These are phyloP conservation scores for Anseranas semipalmata DNA, from an alignment of 2,113 vertebrate species.

Conservation along the genomic window DNA sequence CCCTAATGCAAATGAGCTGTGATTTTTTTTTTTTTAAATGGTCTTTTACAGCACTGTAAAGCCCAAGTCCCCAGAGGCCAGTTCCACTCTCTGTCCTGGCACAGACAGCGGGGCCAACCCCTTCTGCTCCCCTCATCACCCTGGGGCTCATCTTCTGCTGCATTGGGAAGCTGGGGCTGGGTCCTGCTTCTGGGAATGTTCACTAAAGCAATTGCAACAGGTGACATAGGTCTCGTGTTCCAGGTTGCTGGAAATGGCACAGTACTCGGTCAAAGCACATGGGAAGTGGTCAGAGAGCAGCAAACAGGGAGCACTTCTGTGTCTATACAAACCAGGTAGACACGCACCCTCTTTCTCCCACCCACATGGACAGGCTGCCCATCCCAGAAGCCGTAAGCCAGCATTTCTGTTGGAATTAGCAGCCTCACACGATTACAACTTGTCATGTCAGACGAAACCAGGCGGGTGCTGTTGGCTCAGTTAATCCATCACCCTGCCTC, in stretches of 20 bases:
- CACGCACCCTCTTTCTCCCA: not conserved
- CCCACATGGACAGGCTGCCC: not conserved
- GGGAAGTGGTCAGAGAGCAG: not conserved
- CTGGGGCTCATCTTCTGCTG: not conserved
- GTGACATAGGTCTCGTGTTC: not conserved
- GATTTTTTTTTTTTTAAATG: not conserved
- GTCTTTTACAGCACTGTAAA: not conserved
- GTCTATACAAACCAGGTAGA: not conserved
- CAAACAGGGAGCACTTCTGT: not conserved
- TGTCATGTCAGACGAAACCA: not conserved
- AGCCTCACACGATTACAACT: not conserved
- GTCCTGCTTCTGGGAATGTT: not conserved
- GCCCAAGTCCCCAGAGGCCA: not conserved
- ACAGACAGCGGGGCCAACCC: not conserved
- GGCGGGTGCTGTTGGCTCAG: not conserved
- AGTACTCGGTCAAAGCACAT: not conserved
- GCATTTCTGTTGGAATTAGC: not conserved
- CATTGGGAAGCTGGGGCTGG: not conserved
- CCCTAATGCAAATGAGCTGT: not conserved
- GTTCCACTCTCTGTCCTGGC: not conserved
- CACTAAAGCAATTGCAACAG: slow-evolving; percentile 2
- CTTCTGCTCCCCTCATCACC: not conserved
- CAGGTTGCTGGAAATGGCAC: not conserved
- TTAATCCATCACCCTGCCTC: not conserved
- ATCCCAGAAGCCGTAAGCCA: not conserved